Base-by-base conservation (phyloP, 2,888 invertebrate species). In the Thera obeliscata region DNA sequence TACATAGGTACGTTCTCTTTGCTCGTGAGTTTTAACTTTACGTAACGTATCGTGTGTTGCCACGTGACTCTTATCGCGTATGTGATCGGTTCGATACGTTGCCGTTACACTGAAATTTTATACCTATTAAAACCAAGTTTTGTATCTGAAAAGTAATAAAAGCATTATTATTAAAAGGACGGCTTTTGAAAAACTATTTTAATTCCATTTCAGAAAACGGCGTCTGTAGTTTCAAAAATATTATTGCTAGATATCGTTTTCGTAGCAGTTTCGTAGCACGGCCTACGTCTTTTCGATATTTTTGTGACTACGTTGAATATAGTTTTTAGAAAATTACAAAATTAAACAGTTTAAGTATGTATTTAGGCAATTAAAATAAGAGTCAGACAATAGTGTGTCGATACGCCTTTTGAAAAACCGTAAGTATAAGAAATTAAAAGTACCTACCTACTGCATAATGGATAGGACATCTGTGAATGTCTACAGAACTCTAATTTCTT, bases 61-160 rank as follows among this genome's bases (percentile, higher is more conserved):
- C 89, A 88, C 88, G 88, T 89, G 90, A 76, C 52, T 61, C 79
- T 90, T 90, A 90, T 90, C 90, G 62, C 66, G 70, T 80, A 81
- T 85, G 82, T 82, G 87, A 88, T 86, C 84, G 87, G 76, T 90
- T 89, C 86, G 87, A 79, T 86, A 86, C 84, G 87, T 82, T 77
- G 81, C 33, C 84, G 87, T 82, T 77, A 81, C 33, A 57, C 56
- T 61, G 41, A 54, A 61, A 49, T 54, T 12, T 33, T 38, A 57
- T 41, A 56, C 38, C 35, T 50, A 50, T 56, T 48, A 41, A 9
- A 33, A 50, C 12, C 9, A 52, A 50, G 63, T 63, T 63, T 56
- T 36, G 46, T 67, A 55, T 55, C 35, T 60, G 6, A 8, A 41
- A n/a, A 43, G 22, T 56, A n/a, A 5, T 8, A 2, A 7, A 54